Conservation (phyloP, 2,797 vertebrate species). For the Agapornis canus region DNA sequence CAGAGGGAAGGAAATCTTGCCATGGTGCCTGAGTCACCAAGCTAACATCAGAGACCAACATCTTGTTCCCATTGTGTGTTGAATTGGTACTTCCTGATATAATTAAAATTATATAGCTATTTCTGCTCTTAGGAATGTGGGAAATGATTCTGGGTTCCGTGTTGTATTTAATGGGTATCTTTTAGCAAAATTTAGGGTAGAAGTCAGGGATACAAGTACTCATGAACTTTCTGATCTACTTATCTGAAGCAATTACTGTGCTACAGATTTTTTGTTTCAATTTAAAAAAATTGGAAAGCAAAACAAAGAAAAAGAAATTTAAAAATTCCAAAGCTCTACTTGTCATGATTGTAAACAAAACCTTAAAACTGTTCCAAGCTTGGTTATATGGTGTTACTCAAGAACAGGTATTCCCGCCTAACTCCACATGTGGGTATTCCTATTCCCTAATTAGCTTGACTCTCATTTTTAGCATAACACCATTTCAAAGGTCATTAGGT, state of each 20-base stretch:
- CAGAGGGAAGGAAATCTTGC: conserved; percentile 31
- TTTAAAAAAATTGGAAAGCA: neutral
- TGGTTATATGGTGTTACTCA: neutral
- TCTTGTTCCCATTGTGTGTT: neutral
- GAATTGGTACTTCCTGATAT: neutral
- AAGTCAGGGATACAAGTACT: neutral
- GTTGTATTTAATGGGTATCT: neutral
- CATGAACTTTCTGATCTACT: neutral
- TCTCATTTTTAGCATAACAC: neutral
- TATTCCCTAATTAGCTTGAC: neutral
- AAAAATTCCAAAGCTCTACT: neutral
- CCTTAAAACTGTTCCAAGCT: neutral
- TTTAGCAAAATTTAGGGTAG: neutral
- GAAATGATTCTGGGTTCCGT: neutral
- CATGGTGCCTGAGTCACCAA: conserved; percentile 11
- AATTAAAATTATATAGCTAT: neutral
- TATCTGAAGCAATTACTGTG: neutral
- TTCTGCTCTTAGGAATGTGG: neutral
- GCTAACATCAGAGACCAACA: neutral
- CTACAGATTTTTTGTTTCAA: neutral
- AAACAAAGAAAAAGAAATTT: neutral
- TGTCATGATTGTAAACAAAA: neutral
- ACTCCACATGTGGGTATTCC: neutral
- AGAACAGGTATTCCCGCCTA: neutral
- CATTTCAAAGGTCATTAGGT: neutral